These are phyloP conservation scores for Drosophila hamatofila DNA, from an alignment of 2,888 invertebrate species.

Conservation along the genomic window DNA sequence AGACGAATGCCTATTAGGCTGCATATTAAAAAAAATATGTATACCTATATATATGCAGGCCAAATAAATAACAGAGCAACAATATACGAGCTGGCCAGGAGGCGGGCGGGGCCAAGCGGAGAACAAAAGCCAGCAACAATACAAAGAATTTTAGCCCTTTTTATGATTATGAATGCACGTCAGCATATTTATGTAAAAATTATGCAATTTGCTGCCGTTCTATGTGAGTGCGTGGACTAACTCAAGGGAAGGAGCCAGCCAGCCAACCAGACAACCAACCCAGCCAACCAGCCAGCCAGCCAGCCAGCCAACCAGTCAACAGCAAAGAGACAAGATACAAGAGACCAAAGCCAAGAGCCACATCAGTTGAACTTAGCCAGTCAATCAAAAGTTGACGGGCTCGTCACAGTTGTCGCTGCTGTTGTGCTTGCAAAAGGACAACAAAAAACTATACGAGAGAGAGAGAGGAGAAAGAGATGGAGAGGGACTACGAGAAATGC, in stretches of 20 bases:
- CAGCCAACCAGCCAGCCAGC: conserved; percentile 5
- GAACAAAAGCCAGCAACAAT: conserved; percentile 44
- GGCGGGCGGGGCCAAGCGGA: conserved; percentile 4
- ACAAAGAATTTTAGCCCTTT: conserved; percentile 73
- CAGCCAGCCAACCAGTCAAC: conserved; percentile 5
- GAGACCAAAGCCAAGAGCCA: conserved; percentile 43
- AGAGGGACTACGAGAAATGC: conserved; percentile 57
- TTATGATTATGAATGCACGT: conserved; percentile 80
- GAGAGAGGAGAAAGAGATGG: neutral
- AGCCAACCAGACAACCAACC: neutral
- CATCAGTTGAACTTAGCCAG: conserved; percentile 78
- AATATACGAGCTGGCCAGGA: conserved; percentile 19
- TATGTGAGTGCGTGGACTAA: conserved; percentile 68
- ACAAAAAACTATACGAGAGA: conserved; percentile 1
- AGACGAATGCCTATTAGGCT: conserved; percentile 78
- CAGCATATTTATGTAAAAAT: conserved; percentile 82
- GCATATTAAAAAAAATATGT: conserved; percentile 70
- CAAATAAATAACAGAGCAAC: conserved; percentile 75
- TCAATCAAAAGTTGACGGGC: conserved; percentile 78
- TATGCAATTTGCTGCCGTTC: conserved; percentile 82
- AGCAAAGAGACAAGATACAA: conserved; percentile 12
- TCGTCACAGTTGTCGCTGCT: conserved; percentile 77
- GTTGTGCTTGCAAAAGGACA: conserved; percentile 60
- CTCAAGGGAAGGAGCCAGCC: conserved; percentile 29
- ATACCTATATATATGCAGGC: conserved; percentile 36